These are phyloP conservation scores for Ostrea denselamellosa DNA, from an alignment of 1,140 invertebrate species.

Conservation along the genomic window DNA sequence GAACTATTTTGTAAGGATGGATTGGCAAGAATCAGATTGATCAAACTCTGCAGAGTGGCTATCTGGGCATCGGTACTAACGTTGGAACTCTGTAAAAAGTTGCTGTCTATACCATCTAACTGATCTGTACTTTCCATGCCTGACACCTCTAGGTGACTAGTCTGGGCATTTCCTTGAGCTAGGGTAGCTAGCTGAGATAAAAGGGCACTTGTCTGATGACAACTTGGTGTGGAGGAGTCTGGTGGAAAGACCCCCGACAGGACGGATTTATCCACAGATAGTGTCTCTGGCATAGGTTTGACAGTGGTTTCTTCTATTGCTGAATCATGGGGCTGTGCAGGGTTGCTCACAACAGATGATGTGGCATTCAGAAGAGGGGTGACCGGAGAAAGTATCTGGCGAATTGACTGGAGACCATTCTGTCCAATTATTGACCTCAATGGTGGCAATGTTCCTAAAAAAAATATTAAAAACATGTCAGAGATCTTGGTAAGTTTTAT, in stretches of 20 bases:
- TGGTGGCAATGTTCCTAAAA: constrained; percentile 3
- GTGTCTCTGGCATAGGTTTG: neutral
- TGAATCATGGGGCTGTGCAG: constrained; percentile 15
- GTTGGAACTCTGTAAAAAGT: neutral
- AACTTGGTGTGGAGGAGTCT: neutral
- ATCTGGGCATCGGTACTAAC: neutral
- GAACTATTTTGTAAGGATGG: constrained; percentile 31
- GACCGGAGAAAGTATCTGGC: constrained; percentile 5
- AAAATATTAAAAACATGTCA: neutral
- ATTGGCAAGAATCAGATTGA: neutral
- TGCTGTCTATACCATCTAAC: neutral
- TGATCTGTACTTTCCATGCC: constrained; percentile 1
- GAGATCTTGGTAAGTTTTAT: neutral
- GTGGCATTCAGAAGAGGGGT: neutral
- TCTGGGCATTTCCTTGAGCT: neutral
- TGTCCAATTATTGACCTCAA: neutral
- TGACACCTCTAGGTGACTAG: neutral
- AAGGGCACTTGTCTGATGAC: constrained; percentile 30
- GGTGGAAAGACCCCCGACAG: neutral
- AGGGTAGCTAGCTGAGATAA: constrained; percentile 18
- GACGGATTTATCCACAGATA: neutral
- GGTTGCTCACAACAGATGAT: neutral
- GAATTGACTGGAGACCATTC: neutral
- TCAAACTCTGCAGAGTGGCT: neutral
- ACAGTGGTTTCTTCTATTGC: neutral